Base-by-base conservation (phyloP, 2,113 vertebrate species). In the Oenanthe oenanthe region DNA sequence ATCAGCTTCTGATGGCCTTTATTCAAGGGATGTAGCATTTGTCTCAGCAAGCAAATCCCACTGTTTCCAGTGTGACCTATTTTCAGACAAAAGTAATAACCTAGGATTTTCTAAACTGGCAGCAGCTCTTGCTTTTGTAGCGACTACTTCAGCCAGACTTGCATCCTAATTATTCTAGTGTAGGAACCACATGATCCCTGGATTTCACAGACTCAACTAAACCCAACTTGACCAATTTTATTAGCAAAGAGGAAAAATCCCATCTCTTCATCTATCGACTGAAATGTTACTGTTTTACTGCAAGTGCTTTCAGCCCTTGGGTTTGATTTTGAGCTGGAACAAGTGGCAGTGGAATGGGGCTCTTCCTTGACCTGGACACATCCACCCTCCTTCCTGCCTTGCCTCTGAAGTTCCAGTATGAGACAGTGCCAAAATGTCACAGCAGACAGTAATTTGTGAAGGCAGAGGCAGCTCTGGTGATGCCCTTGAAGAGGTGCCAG, bases 51-150 rank as follows among this genome's bases (percentile, higher is more conserved):
- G 50, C 4, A 83, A 85, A 92, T 83, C 56, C 51, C 32, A 57
- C n/a, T 63, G 32, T 70, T 91, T 86, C 77, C 78, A 85, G 28
- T 68, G 58, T 36, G 50, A 83, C 26, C 78, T 75, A 75, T 82
- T 93, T 89, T 92, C 91, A 90, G 60, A 62, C 26, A 40, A 31
- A 57, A 77, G 45, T n/a, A 91, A 73, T 77, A 92, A 73, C 28
- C 54, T n/a, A 63, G 48, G 56, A 56, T 82, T 71, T 81, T 78
- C 48, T 45, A 61, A 78, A 73, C 40, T 88, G 48, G 31, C 32
- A 66, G 51, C 24, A 70, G 29, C 32, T 71, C 26, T 66, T 43
- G 7, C 16, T 74, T 92, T 91, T 56, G 34, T 28, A 50, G 60
- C 2, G 2, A 48, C 40, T 68, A 13, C 53, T 84, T 43, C 61